Evolutionary conservation across 2,888 invertebrate genomes (phyloP).

Genomic region (Silvanus unidentatus): DNA sequence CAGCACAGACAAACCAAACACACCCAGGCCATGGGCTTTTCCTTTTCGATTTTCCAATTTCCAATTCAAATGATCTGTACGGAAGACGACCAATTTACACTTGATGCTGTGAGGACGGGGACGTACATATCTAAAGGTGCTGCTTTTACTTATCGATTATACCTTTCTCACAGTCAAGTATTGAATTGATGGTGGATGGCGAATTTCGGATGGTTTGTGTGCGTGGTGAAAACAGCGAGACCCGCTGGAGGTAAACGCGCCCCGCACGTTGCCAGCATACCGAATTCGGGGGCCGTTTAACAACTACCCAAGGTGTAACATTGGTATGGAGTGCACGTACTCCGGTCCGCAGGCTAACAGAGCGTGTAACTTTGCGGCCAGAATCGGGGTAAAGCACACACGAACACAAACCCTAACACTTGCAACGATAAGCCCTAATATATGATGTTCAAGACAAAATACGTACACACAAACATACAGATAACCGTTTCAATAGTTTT

Average conservation of each 20-base stretch:
- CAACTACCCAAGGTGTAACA: constrained; percentile 29
- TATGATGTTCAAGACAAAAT: too few species aligned
- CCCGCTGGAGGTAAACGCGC: constrained; percentile 28
- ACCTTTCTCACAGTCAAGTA: too few species aligned
- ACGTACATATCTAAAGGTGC: too few species aligned
- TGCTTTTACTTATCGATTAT: too few species aligned
- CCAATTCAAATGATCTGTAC: neutral
- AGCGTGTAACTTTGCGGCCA: constrained; percentile 42
- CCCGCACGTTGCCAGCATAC: constrained; percentile 32
- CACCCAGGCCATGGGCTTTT: constrained; percentile 15
- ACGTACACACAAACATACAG: too few species aligned
- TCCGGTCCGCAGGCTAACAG: constrained; percentile 42
- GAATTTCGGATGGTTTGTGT: neutral
- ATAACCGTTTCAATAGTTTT: too few species aligned
- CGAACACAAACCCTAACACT: constrained; percentile 2
- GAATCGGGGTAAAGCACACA: constrained; percentile 23
- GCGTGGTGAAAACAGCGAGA: constrained; percentile 1
- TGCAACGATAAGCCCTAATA: neutral
- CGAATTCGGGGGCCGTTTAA: constrained; percentile 33
- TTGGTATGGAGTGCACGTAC: constrained; percentile 34
- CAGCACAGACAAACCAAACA: constrained; percentile 23
- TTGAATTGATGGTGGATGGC: neutral
- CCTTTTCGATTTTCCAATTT: neutral
- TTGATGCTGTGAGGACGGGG: too few species aligned
- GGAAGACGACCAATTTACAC: too few species aligned